Percentiles rank a stretch among this genome's conserved stretches.
These are phyloP conservation scores for Drosophila limbata DNA, from an alignment of 2,888 invertebrate species.

Conservation along the genomic window DNA sequence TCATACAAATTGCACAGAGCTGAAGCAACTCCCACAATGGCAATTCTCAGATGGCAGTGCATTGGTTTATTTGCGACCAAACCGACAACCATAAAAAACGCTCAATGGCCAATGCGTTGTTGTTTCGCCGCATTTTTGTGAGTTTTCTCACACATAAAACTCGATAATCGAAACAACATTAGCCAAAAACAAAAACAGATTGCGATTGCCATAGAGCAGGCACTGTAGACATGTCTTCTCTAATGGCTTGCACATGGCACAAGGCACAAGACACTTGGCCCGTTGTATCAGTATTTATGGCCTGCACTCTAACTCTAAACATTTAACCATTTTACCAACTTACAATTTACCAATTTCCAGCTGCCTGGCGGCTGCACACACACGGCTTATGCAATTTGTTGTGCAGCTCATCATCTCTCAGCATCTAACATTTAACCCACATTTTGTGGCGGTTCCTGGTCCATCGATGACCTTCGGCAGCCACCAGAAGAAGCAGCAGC, in stretches of 20 bases:
- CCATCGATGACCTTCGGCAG: constrained; percentile 60
- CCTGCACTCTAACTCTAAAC: constrained; percentile 48
- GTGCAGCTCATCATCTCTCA: constrained; percentile 39
- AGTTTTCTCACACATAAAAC: constrained; percentile 74
- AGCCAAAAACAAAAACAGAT: constrained; percentile 59
- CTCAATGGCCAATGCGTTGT: constrained; percentile 44
- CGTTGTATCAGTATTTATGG: constrained; percentile 60
- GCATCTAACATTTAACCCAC: constrained; percentile 54
- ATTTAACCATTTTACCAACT: constrained; percentile 30
- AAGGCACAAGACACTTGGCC: constrained; percentile 47
- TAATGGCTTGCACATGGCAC: constrained; percentile 65
- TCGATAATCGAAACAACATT: constrained; percentile 65
- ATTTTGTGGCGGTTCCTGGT: constrained; percentile 56
- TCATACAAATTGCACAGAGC: constrained; percentile 28
- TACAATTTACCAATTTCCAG: constrained; percentile 18
- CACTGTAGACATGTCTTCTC: constrained; percentile 59
- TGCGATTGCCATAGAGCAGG: constrained; percentile 33
- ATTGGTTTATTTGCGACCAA: constrained; percentile 59
- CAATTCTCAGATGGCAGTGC: constrained; percentile 44
- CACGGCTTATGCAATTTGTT: constrained; percentile 61
- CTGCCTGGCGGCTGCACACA: constrained; percentile 28
- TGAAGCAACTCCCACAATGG: constrained; percentile 66
- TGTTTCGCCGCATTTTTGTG: constrained; percentile 21
- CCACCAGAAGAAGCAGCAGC: constrained; percentile 13
- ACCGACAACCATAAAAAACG: constrained; percentile 58